A percentile compares a stretch with the other conserved stretches of the same genome.
Evolutionary conservation across 2,797 vertebrate genomes (phyloP).

Genomic region (Lagorchestes hirsutus): DNA sequence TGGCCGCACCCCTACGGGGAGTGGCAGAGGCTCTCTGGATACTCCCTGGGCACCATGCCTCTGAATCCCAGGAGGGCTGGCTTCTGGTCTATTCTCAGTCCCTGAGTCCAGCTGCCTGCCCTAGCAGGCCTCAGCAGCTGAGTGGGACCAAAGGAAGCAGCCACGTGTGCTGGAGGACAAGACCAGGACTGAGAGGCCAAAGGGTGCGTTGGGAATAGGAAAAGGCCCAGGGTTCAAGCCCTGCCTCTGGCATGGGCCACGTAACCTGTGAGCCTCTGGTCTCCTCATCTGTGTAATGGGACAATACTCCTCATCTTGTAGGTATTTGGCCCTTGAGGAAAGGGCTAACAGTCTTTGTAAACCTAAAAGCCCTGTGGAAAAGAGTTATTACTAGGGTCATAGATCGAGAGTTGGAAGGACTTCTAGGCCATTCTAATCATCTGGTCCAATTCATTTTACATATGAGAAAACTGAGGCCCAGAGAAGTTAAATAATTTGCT

Average conservation of each 20-base stretch:
- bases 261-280: not conserved
- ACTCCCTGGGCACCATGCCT: not conserved
- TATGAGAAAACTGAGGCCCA: not conserved
- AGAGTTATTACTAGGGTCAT: not conserved
- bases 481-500: not conserved
- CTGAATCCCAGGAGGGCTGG: not conserved
- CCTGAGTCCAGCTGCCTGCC: not conserved
- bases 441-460: not conserved
- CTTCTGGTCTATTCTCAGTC: not conserved
- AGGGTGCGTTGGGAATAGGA: not conserved
- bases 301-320: not conserved
- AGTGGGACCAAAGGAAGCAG: not conserved
- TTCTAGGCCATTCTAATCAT: not conserved
- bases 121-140: not conserved
- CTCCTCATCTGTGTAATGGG: not conserved
- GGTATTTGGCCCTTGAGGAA: not conserved
- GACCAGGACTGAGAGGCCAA: not conserved
- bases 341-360: not conserved
- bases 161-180: not conserved
- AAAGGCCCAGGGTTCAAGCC: not conserved
- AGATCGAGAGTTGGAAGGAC: not conserved
- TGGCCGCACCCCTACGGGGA: not conserved
- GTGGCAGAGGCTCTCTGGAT: not conserved
- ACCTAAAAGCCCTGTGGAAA: not conserved
- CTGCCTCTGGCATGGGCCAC: not conserved